Evolutionary conservation across 2,888 invertebrate species (phyloP), one percentile per base, ranked within the genome.

Genomic region (Linhomoeus sp.): DNA sequence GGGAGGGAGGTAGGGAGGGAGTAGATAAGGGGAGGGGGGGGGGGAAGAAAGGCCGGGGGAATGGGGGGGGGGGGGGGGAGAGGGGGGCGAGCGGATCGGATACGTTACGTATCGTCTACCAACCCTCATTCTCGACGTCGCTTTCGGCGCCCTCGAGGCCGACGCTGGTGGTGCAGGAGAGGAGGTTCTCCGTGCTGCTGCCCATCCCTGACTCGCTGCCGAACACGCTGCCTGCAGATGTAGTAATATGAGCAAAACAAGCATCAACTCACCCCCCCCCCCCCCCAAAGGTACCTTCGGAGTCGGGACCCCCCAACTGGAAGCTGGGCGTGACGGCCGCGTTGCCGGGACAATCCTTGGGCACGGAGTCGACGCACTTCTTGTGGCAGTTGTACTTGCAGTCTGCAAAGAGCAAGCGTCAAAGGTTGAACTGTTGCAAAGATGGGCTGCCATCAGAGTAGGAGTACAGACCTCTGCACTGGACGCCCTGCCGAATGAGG

Each of bases 321-420:
- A 29, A 29, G 12, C 29, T 29, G 29, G 29, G 29, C 29, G 29
- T 15, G 3, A 5, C 37, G 37, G 39, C 12, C 20, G 39, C 20
- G 33, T 48, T 50, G 29, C 63, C 63, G 1, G 61, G 52, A 46
- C 63, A 63, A 49, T 63, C 63, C 41, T 62, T 60, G 22, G 61
- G 53, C 39, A 60, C 60, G 41, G 45, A 50, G 36, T 58, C 56
- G 45, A 58, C 58, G 46, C 90, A 90, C 68, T 88, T 90, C 67
- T 87, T 81, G 69, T 92, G 90, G 51, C 82, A 82, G 72, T 90
- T 90, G 71, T 84, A 87, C 66, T 85, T 85, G 69, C 90, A 90
- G 73, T 92, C 69, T 67, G 51, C 46, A 53, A 52, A n/a, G n/a
- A n/a, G n/a, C n/a, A n/a, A n/a, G n/a, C n/a, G n/a, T n/a, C n/a